phyloP scores from a whole-genome alignment of 2,113 vertebrate species.

The Pollimyrus isidori region DNA sequence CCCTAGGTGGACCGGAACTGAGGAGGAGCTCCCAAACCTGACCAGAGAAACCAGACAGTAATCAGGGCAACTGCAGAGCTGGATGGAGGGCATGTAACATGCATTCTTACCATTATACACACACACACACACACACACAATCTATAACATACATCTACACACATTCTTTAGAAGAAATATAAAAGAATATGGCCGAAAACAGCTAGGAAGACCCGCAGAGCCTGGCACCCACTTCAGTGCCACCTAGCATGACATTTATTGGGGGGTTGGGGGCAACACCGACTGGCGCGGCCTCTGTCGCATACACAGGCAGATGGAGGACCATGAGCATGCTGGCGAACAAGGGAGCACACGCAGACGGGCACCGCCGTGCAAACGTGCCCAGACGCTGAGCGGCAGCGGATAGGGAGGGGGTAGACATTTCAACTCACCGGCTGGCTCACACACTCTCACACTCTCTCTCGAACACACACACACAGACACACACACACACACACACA shows the following conservation, averaged over 20 bases:
- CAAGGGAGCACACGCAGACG: background rate
- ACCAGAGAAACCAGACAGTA: background rate
- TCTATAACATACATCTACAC: background rate
- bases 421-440: background rate
- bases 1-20: constrained; percentile 49
- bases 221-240: background rate
- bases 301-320: background rate
- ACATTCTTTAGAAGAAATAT: background rate
- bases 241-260: background rate
- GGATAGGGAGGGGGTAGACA: background rate
- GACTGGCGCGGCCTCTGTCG: background rate
- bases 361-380: constrained; percentile 8
- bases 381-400: background rate
- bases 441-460: background rate
- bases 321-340: background rate
- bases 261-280: background rate
- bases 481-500: constrained; percentile 13
- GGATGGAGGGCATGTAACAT: background rate
- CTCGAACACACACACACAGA: background rate
- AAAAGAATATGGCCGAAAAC: background rate
- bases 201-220: background rate
- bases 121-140: background rate
- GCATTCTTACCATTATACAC: background rate
- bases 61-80: background rate
- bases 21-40: constrained; percentile 80